Conservation (phyloP, 2,888 invertebrate genomes). For the Tethea ocularis region DNA sequence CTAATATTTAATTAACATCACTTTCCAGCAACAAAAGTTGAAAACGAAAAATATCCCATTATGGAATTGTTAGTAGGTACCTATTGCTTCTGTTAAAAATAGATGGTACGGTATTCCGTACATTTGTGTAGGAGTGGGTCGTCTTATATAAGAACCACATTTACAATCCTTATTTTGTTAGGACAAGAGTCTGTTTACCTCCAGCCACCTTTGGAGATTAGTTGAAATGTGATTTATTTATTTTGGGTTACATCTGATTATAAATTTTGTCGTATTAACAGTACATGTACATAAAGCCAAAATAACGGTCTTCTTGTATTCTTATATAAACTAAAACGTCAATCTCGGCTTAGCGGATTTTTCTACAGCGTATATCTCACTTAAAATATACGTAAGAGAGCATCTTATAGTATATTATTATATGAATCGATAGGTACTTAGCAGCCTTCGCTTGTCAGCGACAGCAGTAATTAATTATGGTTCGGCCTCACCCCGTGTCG, state of each 20-base stretch:
- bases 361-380: not conserved
- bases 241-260: conserved; percentile 22
- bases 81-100: conserved; percentile 11
- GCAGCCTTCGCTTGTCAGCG: conserved; percentile 70
- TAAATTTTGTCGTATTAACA: too few species aligned
- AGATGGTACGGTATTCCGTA: not conserved
- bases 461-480: conserved; percentile 79
- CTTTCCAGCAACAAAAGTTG: too few species aligned
- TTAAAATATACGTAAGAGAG: conserved; percentile 21
- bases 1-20: too few species aligned
- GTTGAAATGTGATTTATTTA: conserved; percentile 50
- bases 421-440: conserved; percentile 63
- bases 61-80: not conserved
- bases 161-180: conserved; percentile 47
- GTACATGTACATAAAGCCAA: too few species aligned
- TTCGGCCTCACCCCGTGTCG: conserved; percentile 47
- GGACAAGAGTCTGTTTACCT: conserved; percentile 39
- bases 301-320: too few species aligned
- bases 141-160: conserved; percentile 25
- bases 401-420: conserved; percentile 54
- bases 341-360: not conserved
- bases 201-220: conserved; percentile 36
- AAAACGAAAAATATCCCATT: not conserved
- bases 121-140: conserved; percentile 20
- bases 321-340: too few species aligned